Conservation (phyloP, 2,888 invertebrate genomes). For the Chloroclysta siterata region DNA sequence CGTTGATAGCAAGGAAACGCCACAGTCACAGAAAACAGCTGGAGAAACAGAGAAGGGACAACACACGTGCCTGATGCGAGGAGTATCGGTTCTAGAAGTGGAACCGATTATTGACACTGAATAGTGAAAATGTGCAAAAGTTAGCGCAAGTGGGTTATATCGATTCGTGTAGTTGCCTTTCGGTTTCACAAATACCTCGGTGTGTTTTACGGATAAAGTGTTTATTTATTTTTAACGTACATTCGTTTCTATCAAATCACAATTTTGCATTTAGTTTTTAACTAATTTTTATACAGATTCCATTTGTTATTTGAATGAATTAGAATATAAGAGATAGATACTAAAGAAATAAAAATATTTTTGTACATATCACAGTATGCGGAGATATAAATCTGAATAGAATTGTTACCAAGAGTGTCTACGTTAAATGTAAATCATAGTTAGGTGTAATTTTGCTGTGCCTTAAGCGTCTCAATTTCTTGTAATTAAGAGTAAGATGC, state of each 20-base stretch:
- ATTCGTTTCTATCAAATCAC: slow-evolving; percentile 43
- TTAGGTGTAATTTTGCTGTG: slow-evolving; percentile 80
- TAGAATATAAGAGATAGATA: slow-evolving; percentile 56
- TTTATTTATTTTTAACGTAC: slow-evolving; percentile 12
- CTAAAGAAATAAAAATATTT: slow-evolving; percentile 76
- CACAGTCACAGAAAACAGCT: slow-evolving; percentile 79
- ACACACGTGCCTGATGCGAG: slow-evolving; percentile 78
- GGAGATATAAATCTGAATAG: slow-evolving; percentile 60
- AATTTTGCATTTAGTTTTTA: slow-evolving; percentile 47
- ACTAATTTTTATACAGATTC: slow-evolving; percentile 32
- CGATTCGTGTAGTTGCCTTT: slow-evolving; percentile 28
- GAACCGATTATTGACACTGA: slow-evolving; percentile 65
- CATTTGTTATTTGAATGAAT: slow-evolving; percentile 32
- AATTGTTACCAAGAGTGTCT: slow-evolving; percentile 81
- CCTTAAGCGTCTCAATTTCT: slow-evolving; percentile 85
- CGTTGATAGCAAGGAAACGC: slow-evolving; percentile 79
- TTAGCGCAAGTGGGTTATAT: slow-evolving; percentile 34
- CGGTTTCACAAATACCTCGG: slow-evolving; percentile 4
- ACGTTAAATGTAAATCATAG: slow-evolving; percentile 47
- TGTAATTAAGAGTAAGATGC: slow-evolving; percentile 73
- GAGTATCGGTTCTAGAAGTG: slow-evolving; percentile 80
- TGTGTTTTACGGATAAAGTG: slow-evolving; percentile 13
- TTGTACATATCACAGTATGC: slow-evolving; percentile 84
- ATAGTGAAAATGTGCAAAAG: slow-evolving; percentile 72
- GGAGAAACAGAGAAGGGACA: slow-evolving; percentile 77